Base-by-base conservation (phyloP, 2,113 vertebrate genomes). In the Vimba vimba region DNA sequence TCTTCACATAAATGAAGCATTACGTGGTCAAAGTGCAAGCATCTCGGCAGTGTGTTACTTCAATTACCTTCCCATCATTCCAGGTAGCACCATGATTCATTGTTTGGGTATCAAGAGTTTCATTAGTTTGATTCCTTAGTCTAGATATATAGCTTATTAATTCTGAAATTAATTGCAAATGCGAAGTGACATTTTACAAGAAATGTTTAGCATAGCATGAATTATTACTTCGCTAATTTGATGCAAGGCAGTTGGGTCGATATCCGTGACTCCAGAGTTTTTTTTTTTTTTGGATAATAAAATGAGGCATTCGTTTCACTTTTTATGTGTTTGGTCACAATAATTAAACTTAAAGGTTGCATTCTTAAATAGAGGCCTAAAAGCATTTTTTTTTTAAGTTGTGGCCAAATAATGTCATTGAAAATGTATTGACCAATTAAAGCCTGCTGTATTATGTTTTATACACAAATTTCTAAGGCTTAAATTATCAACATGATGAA, bases 151-250 rank as follows among this genome's bases (percentile, higher is more conserved):
- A 91, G 91, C 91, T 93, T 95, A 96, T 96, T 96, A 95, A 96
- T 96, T 96, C 94, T 93, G 93, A 95, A 94, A 96, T 96, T 96
- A 96, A 96, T 96, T 95, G 93, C 93, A 96, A 96, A 96, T 91
- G 93, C 92, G 89, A 94, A 95, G 94, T 96, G 96, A 97, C 95
- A 97, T 96, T 96, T 97, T 96, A 96, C 95, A 97, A 94, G 95
- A 94, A 94, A 95, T 96, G 94, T 95, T 96, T 96, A 96, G 94
- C 94, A 96, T 95, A 94, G 94, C 93, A 94, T 94, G 93, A 96
- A 95, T 96, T 94, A 93, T 94, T 91, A 91, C 92, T 90, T 95
- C 1, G 92, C 93, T 93, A 94, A 93, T 52, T 92, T 91, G 92
- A 94, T 93, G 92, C 92, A 91, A 92, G 79, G 91, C 91, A 89